Conservation (phyloP, 2,113 vertebrate species). For the Petrocephalus zakoni region DNA sequence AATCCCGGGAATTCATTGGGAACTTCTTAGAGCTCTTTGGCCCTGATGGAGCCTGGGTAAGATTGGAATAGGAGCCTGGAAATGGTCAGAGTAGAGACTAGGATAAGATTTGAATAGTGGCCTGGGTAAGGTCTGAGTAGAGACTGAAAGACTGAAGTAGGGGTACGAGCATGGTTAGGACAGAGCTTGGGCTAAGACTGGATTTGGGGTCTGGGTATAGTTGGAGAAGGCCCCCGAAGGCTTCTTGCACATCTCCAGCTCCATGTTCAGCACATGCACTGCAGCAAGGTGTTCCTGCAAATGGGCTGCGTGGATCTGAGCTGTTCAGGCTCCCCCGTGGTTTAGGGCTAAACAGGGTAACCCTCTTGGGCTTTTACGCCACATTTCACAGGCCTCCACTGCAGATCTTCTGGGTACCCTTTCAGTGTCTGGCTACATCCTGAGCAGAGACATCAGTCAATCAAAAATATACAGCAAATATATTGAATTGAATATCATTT, state of each 20-base stretch:
- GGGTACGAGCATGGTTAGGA: background rate
- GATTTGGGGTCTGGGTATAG: background rate
- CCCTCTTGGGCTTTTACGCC: background rate
- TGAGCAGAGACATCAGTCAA: background rate
- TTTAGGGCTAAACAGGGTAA: background rate
- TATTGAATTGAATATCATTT: background rate
- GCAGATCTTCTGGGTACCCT: background rate
- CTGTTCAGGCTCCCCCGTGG: background rate
- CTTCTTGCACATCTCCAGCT: background rate
- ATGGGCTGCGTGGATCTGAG: background rate
- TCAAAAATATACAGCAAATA: background rate
- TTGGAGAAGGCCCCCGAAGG: background rate
- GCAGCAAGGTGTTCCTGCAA: background rate
- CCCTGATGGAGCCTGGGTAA: conserved; percentile 93
- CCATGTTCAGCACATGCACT: background rate
- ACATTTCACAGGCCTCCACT: background rate
- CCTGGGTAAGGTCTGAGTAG: background rate
- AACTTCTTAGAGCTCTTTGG: conserved; percentile 97
- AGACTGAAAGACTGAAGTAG: background rate
- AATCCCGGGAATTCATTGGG: conserved; percentile 94
- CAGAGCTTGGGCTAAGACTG: background rate
- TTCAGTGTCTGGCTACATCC: background rate
- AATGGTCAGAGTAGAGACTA: background rate
- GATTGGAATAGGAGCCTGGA: conserved; percentile 28
- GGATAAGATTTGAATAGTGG: background rate